Conservation (phyloP, 2,113 vertebrate species). For the Probosciger aterrimus region DNA sequence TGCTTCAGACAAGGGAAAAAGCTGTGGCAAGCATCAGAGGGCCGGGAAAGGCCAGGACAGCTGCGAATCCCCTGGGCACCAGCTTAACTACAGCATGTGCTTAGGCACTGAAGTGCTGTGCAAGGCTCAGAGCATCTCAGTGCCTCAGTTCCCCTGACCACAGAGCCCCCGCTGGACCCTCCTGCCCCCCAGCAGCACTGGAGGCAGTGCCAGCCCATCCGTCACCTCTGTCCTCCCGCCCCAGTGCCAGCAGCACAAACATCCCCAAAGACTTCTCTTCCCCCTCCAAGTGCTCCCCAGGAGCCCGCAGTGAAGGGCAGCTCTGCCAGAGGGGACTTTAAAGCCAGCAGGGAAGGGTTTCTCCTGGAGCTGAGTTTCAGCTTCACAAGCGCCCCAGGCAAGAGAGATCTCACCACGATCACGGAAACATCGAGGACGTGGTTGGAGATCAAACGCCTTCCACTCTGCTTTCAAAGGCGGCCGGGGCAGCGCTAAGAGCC, state of each 20-base stretch:
- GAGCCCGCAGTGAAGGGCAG: rapidly evolving
- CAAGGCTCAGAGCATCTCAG: background rate
- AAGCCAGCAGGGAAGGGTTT: background rate
- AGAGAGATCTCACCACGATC: background rate
- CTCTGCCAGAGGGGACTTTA: background rate
- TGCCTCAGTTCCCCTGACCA: background rate
- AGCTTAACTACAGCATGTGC: background rate
- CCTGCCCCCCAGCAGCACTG: background rate
- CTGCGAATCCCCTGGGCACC: background rate
- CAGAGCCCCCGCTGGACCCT: background rate
- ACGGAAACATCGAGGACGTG: background rate
- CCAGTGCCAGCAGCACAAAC: background rate
- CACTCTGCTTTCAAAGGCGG: background rate
- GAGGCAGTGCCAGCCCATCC: rapidly evolving
- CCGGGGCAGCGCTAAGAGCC: background rate
- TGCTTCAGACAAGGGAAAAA: background rate
- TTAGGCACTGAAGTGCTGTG: background rate
- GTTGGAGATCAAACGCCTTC: background rate
- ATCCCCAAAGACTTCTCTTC: rapidly evolving
- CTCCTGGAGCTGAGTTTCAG: background rate
- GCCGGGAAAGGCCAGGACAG: rapidly evolving
- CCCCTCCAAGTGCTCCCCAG: rapidly evolving
- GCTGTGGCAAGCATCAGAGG: background rate
- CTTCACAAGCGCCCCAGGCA: background rate
- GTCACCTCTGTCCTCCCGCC: rapidly evolving